Evolutionary conservation across 2,113 vertebrate genomes (phyloP).

Genomic region (Aegypius monachus): DNA sequence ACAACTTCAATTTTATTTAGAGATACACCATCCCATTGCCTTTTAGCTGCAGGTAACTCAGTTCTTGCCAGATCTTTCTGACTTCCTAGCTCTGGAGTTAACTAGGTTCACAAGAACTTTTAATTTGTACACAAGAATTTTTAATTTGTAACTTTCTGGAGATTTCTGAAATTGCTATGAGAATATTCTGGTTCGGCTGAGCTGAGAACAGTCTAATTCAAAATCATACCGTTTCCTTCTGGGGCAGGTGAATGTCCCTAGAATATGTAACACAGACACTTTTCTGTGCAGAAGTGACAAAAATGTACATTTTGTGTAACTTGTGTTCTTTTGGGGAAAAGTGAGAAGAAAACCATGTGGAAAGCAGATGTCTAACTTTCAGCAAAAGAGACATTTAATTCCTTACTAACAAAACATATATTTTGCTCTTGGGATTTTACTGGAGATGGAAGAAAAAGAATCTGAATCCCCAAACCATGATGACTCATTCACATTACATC

Average conservation of each 20-base stretch:
- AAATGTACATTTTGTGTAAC: not conserved
- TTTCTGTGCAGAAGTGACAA: not conserved
- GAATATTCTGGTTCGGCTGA: not conserved
- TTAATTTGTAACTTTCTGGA: not conserved
- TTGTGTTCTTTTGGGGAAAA: not conserved
- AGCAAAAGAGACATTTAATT: not conserved
- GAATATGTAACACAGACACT: not conserved
- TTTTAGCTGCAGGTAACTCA: not conserved
- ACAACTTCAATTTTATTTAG: not conserved
- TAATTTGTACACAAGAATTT: not conserved
- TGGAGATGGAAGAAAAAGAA: not conserved
- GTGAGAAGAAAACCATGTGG: not conserved
- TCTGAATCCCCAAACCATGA: not conserved
- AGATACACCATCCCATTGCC: not conserved
- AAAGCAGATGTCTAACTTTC: not conserved
- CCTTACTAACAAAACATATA: not conserved
- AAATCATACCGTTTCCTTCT: not conserved
- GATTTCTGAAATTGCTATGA: not conserved
- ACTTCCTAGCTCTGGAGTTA: not conserved
- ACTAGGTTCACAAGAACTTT: not conserved
- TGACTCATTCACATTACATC: not conserved
- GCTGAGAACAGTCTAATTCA: not conserved
- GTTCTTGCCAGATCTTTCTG: not conserved
- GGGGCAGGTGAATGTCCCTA: not conserved
- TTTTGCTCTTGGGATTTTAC: not conserved